A percentile compares a stretch with the other conserved stretches of the same genome.
phyloP scores from a whole-genome alignment of 2,797 vertebrate species.

The Pempheris klunzingeri region DNA sequence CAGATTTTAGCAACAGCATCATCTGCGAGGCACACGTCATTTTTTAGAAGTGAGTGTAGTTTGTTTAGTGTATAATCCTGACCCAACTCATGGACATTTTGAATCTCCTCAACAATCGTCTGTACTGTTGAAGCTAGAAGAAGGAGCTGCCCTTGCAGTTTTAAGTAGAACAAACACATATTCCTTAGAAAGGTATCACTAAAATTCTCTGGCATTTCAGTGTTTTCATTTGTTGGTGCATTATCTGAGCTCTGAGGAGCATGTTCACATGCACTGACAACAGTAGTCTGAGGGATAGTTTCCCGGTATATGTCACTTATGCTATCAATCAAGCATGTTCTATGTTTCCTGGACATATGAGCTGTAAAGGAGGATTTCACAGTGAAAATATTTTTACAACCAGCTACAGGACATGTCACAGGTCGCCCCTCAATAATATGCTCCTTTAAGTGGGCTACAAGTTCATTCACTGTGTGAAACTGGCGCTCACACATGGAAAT shows the following conservation, averaged over 20 bases:
- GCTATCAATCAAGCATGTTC: constrained; percentile 10
- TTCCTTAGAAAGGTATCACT: no score
- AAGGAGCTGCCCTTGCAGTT: no score
- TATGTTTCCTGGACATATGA: constrained; percentile 42
- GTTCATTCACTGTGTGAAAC: constrained; percentile 50
- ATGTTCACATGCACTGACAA: constrained; percentile 3
- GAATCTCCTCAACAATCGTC: no score
- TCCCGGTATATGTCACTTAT: constrained; percentile 36
- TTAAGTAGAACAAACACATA: no score
- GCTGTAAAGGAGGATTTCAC: constrained; percentile 42
- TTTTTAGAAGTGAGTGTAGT: no score
- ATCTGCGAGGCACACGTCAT: no score
- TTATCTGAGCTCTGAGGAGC: constrained; percentile 1
- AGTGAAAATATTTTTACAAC: constrained; percentile 36
- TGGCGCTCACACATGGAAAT: constrained; percentile 12
- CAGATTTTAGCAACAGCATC: no score
- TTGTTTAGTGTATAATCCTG: no score
- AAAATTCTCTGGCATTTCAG: no score
- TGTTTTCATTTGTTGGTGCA: no score
- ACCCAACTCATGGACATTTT: no score
- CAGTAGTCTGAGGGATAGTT: not conserved
- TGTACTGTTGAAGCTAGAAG: no score
- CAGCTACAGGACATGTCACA: constrained; percentile 47
- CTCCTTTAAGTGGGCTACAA: constrained; percentile 42
- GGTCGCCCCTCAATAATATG: constrained; percentile 40